These are phyloP conservation scores for Nannoperca australis DNA, from an alignment of 2,797 vertebrate species.

Conservation along the genomic window DNA sequence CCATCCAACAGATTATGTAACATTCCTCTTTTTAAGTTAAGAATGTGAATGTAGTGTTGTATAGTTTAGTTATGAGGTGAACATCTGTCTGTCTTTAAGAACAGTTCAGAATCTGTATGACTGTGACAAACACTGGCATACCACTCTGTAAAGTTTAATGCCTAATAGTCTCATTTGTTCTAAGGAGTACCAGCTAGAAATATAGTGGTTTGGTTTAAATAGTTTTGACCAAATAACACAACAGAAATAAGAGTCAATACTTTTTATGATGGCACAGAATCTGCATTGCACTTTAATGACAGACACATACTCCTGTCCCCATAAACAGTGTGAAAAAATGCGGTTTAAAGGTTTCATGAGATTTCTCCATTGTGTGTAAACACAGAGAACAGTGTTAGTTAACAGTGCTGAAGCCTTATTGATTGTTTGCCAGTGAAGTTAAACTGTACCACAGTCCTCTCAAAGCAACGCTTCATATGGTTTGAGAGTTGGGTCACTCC, in stretches of 20 bases:
- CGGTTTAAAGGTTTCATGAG: conserved; percentile 20
- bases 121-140: not conserved
- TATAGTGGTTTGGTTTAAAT: not conserved
- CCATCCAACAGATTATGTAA: conserved; percentile 12
- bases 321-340: not conserved
- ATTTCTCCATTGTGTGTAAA: conserved; percentile 57
- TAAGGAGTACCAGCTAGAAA: not conserved
- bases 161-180: conserved; percentile 4
- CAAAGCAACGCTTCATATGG: conserved; percentile 64
- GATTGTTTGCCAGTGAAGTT: conserved; percentile 57
- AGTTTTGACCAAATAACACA: not conserved
- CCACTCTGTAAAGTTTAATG: not conserved
- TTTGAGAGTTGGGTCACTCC: conserved; percentile 24
- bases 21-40: conserved; percentile 16
- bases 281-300: conserved; percentile 38
- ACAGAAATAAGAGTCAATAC: conserved; percentile 9
- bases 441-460: conserved; percentile 55
- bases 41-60: not conserved
- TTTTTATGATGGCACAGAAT: not conserved
- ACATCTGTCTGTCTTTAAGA: conserved; percentile 25
- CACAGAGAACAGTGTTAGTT: conserved; percentile 58
- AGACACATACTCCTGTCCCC: not conserved
- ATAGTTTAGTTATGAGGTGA: not conserved
- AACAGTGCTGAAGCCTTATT: conserved; percentile 80
- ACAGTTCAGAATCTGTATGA: conserved; percentile 33